Evolutionary conservation across 2,113 vertebrate species (phyloP).

Genomic region (Paralichthys olivaceus): DNA sequence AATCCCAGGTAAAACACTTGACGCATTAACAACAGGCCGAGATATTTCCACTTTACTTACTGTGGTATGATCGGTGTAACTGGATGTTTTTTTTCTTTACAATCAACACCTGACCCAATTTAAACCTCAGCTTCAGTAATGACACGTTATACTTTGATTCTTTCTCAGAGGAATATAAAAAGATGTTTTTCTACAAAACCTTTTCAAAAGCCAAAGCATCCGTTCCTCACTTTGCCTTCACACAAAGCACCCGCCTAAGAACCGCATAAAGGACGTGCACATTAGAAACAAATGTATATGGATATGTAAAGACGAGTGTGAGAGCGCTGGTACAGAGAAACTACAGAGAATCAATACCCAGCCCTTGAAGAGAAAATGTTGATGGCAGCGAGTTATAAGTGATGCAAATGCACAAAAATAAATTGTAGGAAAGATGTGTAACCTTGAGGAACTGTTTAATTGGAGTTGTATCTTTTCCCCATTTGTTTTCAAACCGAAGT

Average conservation of each 20-base stretch:
- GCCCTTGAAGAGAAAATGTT: too few species aligned
- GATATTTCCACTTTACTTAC: not conserved
- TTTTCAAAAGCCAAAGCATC: too few species aligned
- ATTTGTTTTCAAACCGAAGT: not conserved
- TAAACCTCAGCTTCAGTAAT: too few species aligned
- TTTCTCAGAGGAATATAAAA: too few species aligned
- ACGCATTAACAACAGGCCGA: not conserved
- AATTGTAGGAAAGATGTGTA: not conserved
- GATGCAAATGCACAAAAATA: not conserved
- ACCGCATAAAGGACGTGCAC: not conserved
- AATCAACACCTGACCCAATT: not conserved
- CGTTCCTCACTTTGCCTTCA: not conserved
- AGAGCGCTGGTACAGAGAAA: too few species aligned
- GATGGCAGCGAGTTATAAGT: too few species aligned
- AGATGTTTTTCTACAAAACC: not conserved
- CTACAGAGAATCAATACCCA: too few species aligned
- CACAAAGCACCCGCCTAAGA: not conserved
- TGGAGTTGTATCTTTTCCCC: not conserved
- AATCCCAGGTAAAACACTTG: slow-evolving; percentile 1
- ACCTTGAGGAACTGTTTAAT: not conserved
- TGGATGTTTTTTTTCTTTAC: not conserved
- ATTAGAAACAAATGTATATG: not conserved
- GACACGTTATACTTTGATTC: too few species aligned
- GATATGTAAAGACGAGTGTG: too few species aligned
- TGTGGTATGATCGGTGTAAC: not conserved